A percentile compares a stretch with the other conserved stretches of the same genome.
phyloP scores from a whole-genome alignment of 64 coral and sea anemone species.

The Actinia tenebrosa region DNA sequence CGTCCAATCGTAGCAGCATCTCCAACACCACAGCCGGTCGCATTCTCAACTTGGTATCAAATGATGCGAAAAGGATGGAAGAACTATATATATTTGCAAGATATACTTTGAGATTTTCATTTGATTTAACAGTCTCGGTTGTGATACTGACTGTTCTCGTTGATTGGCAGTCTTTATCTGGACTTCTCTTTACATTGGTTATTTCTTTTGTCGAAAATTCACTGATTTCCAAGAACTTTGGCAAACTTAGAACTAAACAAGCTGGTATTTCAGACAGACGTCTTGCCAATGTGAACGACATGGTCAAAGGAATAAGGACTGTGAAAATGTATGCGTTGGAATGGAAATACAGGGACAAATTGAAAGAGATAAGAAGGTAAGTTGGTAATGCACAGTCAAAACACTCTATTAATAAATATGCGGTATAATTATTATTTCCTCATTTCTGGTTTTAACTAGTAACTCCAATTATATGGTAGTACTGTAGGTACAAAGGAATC shows the following conservation, averaged over 20 bases:
- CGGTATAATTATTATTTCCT: too few relatives aligned
- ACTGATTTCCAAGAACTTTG: background rate
- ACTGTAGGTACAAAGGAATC: too few relatives aligned
- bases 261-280: background rate
- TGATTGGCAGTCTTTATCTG: conserved; percentile 3
- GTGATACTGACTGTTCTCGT: background rate
- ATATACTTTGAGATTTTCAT: too few relatives aligned
- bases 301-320: conserved; percentile 20
- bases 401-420: too few relatives aligned
- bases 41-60: conserved; percentile 13
- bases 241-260: background rate
- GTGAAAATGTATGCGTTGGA: conserved; percentile 28
- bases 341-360: background rate
- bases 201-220: background rate
- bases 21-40: background rate
- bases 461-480: too few relatives aligned
- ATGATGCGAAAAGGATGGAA: background rate
- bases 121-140: background rate
- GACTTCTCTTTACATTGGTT: background rate
- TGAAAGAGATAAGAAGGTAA: conserved; percentile 2
- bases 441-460: background rate
- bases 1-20: background rate
- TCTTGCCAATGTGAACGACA: background rate
- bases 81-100: background rate
- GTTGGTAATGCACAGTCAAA: background rate